Percentiles rank a stretch among this genome's conserved stretches.
Evolutionary conservation across 2,797 vertebrate species (phyloP).

Genomic region (Ctenochaetus hawaiiensis): DNA sequence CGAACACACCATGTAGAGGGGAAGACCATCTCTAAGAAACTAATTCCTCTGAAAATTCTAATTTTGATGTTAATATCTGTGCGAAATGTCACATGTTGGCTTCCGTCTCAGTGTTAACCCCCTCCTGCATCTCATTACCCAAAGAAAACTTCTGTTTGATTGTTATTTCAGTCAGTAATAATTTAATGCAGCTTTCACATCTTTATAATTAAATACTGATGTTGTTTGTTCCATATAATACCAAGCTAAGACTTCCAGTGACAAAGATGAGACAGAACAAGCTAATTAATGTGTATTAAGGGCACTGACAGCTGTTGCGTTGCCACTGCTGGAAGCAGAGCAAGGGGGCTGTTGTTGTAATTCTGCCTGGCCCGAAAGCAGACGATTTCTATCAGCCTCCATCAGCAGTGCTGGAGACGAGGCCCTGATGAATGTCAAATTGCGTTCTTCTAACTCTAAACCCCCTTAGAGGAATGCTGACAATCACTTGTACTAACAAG

Average conservation of each 20-base stretch:
- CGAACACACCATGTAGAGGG: too few relatives aligned
- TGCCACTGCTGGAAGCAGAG: constrained; percentile 55
- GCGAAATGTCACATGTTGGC: background rate
- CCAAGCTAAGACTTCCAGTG: constrained; percentile 1
- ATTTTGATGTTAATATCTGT: background rate
- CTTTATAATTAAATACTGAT: constrained; percentile 29
- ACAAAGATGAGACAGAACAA: constrained; percentile 40
- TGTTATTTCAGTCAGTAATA: background rate
- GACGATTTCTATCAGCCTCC: constrained; percentile 66
- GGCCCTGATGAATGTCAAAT: constrained; percentile 74
- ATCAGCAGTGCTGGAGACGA: constrained; percentile 66
- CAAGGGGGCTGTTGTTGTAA: constrained; percentile 24
- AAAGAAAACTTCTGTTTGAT: background rate
- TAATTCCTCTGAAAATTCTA: background rate
- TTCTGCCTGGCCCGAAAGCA: constrained; percentile 58
- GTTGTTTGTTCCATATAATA: constrained; percentile 32
- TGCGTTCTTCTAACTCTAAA: constrained; percentile 57
- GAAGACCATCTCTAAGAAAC: background rate
- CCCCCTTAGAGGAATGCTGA: constrained; percentile 78
- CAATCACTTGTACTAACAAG: constrained; percentile 83
- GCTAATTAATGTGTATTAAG: constrained; percentile 60
- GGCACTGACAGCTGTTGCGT: constrained; percentile 52
- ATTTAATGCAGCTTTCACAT: constrained; percentile 11
- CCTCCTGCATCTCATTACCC: constrained; percentile 8
- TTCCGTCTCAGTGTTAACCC: background rate